Evolutionary conservation across 2,797 vertebrate species (phyloP).

Genomic region (Rhinichthys osculus): DNA sequence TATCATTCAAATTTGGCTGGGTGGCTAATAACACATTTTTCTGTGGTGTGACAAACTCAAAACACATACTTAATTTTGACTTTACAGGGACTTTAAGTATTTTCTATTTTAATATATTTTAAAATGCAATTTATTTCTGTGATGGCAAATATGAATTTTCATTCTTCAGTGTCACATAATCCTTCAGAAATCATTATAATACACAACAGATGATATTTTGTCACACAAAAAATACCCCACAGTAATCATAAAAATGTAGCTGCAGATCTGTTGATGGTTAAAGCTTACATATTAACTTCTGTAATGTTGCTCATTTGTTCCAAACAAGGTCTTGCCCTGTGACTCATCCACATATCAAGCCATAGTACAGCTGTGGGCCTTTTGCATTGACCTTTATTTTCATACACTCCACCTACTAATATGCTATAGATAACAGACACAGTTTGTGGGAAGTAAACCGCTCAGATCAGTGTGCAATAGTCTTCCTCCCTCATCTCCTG

Average conservation of each 20-base stretch:
- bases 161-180: not conserved
- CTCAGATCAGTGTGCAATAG: not conserved
- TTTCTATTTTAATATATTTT: not conserved
- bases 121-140: not conserved
- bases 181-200: not conserved
- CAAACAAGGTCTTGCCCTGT: too few relatives aligned
- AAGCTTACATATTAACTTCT: too few relatives aligned
- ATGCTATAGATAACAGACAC: not conserved
- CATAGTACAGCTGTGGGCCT: not conserved
- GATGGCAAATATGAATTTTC: not conserved
- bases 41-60: too few relatives aligned
- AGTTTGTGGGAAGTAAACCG: constrained; percentile 7
- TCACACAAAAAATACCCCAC: too few relatives aligned
- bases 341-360: not conserved
- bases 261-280: not conserved
- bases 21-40: too few relatives aligned
- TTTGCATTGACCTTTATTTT: not conserved
- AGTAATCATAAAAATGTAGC: too few relatives aligned
- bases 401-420: not conserved
- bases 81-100: too few relatives aligned
- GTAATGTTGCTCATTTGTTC: too few relatives aligned
- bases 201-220: too few relatives aligned
- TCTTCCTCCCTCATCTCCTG: not conserved
- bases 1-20: too few relatives aligned
- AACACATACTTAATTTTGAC: too few relatives aligned